Evolutionary conservation across 2,888 invertebrate genomes (phyloP).

Genomic region (Carterocephalus palaemon): DNA sequence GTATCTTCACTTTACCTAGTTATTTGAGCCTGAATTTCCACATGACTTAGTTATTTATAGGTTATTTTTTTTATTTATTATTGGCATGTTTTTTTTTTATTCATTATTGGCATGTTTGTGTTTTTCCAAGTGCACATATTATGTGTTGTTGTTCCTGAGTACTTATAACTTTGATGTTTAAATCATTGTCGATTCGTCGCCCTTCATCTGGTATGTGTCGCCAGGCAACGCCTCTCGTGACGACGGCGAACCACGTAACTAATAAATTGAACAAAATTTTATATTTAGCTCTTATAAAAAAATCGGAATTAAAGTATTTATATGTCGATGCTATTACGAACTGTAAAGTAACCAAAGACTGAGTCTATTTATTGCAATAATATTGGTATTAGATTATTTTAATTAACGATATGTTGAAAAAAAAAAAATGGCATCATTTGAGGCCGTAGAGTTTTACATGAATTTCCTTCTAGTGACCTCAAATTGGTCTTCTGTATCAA

Average conservation of each 20-base stretch:
- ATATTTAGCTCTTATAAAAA: constrained; percentile 40
- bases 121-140: too few species aligned
- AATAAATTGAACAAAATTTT: constrained; percentile 46
- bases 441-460: constrained; percentile 7
- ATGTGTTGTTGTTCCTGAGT: too few species aligned
- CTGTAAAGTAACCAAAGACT: constrained; percentile 72
- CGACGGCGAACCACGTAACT: constrained; percentile 31
- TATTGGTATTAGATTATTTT: constrained; percentile 65
- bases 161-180: too few species aligned
- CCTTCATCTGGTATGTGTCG: constrained; percentile 54
- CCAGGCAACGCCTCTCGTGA: constrained; percentile 25
- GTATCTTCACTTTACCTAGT: too few species aligned
- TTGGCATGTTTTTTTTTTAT: too few species aligned
- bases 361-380: constrained; percentile 64
- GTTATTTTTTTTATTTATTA: too few species aligned
- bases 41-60: too few species aligned
- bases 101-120: too few species aligned
- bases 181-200: constrained; percentile 18
- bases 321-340: constrained; percentile 48
- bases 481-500: constrained; percentile 6
- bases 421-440: constrained; percentile 19
- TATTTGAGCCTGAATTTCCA: too few species aligned
- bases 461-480: constrained; percentile 7
- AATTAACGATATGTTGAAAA: constrained; percentile 34
- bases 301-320: constrained; percentile 50